Evolutionary conservation across 53 echinoderm and acorn worm genomes (phyloP).

Genomic region (Temnopleurus reevesii): DNA sequence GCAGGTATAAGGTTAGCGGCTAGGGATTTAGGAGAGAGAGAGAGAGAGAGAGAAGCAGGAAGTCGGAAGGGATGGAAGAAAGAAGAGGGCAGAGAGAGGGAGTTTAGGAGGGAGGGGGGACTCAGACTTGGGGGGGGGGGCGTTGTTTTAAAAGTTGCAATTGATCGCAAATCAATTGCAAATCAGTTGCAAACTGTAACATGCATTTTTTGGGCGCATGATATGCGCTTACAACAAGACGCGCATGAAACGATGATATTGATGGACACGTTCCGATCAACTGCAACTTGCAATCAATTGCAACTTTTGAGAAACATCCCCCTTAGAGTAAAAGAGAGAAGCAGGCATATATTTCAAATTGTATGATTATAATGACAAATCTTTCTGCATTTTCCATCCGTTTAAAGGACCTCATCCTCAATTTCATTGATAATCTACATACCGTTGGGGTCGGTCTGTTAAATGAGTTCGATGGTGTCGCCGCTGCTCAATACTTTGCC

Average conservation of each 20-base stretch:
- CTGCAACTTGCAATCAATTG: no score
- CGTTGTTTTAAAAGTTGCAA: no score
- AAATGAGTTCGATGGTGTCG: background rate
- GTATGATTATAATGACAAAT: no score
- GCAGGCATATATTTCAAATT: no score
- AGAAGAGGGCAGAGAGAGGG: background rate
- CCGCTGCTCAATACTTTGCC: background rate
- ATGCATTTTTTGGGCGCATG: no score
- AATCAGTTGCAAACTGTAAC: no score
- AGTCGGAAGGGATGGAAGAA: background rate
- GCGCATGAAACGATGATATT: no score
- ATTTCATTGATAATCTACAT: background rate
- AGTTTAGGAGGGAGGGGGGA: background rate
- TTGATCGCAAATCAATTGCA: no score
- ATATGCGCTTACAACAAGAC: no score
- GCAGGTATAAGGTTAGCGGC: background rate
- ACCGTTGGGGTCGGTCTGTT: background rate
- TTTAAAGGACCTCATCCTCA: background rate
- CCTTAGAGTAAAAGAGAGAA: no score
- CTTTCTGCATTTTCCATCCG: background rate
- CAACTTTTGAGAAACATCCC: no score
- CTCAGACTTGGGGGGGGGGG: background rate
- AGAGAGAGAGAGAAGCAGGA: background rate
- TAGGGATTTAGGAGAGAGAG: background rate
- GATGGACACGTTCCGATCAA: no score